These are phyloP conservation scores for Zygothrica quintamaculata DNA, from an alignment of 2,888 invertebrate genomes.

Conservation along the genomic window DNA sequence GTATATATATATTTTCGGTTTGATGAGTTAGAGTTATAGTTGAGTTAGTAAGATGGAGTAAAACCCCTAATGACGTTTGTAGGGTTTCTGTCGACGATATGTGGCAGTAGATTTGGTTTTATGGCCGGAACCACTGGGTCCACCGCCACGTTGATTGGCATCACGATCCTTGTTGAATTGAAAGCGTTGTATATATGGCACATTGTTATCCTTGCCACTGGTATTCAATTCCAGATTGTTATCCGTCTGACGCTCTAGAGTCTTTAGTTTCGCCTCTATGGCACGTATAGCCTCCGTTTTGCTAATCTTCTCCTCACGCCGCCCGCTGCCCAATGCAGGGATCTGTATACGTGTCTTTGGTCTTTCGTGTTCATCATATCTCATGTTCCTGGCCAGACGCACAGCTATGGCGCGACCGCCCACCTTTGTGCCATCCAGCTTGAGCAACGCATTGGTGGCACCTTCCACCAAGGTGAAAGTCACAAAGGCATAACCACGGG, in stretches of 20 bases:
- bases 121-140: too few species aligned
- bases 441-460: conserved; percentile 89
- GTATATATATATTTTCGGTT: too few species aligned
- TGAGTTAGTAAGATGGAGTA: too few species aligned
- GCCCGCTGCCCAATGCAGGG: conserved; percentile 90
- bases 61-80: too few species aligned
- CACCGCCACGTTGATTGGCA: too few species aligned
- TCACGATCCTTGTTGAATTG: conserved; percentile 85
- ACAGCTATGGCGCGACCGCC: conserved; percentile 91
- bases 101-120: too few species aligned
- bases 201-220: conserved; percentile 85
- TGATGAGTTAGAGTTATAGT: too few species aligned
- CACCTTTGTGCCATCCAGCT: conserved; percentile 90
- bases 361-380: conserved; percentile 90
- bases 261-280: conserved; percentile 93
- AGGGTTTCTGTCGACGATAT: too few species aligned
- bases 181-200: conserved; percentile 89
- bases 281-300: conserved; percentile 93
- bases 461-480: conserved; percentile 89
- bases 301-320: conserved; percentile 88
- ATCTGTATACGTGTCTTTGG: conserved; percentile 91
- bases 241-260: conserved; percentile 89
- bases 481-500: conserved; percentile 97
- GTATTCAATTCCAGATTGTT: conserved; percentile 91
- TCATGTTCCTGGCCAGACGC: conserved; percentile 91